Base-by-base conservation (phyloP, 37 sponge, comb jelly and placozoan genomes). In the Cliona cf. orientalis region DNA sequence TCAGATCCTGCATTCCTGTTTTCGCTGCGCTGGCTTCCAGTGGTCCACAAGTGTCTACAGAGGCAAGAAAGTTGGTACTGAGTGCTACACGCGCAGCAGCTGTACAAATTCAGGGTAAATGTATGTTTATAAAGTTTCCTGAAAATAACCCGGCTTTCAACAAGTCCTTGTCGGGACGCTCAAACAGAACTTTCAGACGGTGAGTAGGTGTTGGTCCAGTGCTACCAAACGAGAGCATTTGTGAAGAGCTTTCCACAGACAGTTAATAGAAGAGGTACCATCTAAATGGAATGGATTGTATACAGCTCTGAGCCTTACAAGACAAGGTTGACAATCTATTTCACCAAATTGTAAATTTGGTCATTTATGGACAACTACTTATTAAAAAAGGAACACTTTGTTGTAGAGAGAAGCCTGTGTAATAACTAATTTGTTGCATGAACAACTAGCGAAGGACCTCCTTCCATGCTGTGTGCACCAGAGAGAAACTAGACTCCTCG, bases 381-480 rank as follows among this genome's bases (percentile, higher is more conserved):
- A n/a, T n/a, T n/a, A n/a, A n/a, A n/a, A n/a, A 62, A 62, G 64
- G 64, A 62, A 25, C 25, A n/a, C 23, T 62, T 62, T 21, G n/a
- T 7, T 28, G 14, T 28, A 28, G 25, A 6, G 7, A 6, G 6
- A 28, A 21, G 6, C 25, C 64, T 28, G n/a, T 7, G 9, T 7
- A 23, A 36, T 68, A 34, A 11, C 9, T n/a, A n/a, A n/a, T n/a
- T n/a, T n/a, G n/a, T 38, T 19, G 2, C 33, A 74, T 17, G 19
- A 11, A 57, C 59, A 53, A 33, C 26, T 80, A 4, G 23, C 68
- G 23, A 69, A 41, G 23, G 81, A 80, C 56, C n/a, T n/a, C n/a
- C n/a, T n/a, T n/a, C n/a, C n/a, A n/a, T n/a, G n/a, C n/a, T n/a
- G n/a, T n/a, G n/a, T n/a, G n/a, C n/a, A n/a, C n/a, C n/a, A n/a